A percentile compares a stretch with the other conserved stretches of the same genome.
Conservation (phyloP, 2,113 vertebrate genomes). For the Taxidea taxus region DNA sequence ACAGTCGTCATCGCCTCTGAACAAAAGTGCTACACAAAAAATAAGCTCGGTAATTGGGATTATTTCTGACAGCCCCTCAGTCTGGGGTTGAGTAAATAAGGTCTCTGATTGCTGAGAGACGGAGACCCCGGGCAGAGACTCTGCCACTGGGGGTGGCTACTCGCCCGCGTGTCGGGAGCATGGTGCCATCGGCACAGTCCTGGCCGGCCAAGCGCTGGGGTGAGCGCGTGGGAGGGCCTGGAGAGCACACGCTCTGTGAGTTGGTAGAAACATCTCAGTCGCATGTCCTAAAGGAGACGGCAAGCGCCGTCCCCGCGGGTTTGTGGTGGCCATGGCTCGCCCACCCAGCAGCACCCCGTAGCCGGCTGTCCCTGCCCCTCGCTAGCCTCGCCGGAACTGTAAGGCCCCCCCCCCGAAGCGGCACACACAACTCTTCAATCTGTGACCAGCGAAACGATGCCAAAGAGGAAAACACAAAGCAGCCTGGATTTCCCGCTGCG, state of each 20-base stretch:
- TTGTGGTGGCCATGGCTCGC: neutral
- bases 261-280: fast-evolving
- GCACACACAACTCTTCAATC: constrained; percentile 38
- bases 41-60: constrained; percentile 68
- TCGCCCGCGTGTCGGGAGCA: fast-evolving
- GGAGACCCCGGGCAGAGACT: neutral
- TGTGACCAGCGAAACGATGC: neutral
- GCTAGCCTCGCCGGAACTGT: constrained; percentile 6
- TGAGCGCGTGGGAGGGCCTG: neutral
- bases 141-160: fast-evolving
- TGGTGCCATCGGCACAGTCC: fast-evolving
- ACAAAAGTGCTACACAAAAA: constrained; percentile 34
- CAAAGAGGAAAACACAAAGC: constrained; percentile 42
- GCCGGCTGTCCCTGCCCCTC: neutral
- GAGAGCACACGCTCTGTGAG: fast-evolving
- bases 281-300: neutral
- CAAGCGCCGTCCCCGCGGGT: fast-evolving
- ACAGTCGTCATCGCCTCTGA: constrained; percentile 68
- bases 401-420: constrained; percentile 25
- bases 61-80: constrained; percentile 48
- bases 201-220: fast-evolving
- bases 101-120: constrained; percentile 14
- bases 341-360: fast-evolving
- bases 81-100: constrained; percentile 52
- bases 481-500: constrained; percentile 58